A percentile compares a stretch with the other conserved stretches of the same genome.
phyloP scores from a whole-genome alignment of 2,113 vertebrate species.

The Crotalus viridis region DNA sequence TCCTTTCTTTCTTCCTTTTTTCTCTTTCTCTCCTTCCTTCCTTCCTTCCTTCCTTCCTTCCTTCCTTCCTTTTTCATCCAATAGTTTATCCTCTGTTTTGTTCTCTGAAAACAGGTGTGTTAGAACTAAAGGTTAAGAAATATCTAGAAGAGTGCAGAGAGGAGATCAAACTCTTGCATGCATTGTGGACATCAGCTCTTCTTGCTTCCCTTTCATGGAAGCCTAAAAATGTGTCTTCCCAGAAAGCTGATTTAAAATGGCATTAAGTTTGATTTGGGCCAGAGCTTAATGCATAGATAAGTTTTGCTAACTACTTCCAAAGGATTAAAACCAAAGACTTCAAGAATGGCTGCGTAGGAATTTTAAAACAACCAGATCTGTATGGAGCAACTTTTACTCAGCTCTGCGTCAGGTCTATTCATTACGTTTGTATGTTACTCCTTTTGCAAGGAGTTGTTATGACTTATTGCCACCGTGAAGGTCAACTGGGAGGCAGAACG shows the following conservation, averaged over 20 bases:
- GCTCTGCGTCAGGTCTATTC: slow-evolving; percentile 29
- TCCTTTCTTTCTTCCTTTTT: no score
- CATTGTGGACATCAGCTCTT: neutral
- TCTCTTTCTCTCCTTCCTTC: no score
- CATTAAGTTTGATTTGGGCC: neutral
- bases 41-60: no score
- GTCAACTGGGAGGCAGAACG: neutral
- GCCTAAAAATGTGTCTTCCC: slow-evolving; percentile 7
- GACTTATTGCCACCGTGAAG: neutral
- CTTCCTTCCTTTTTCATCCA: neutral
- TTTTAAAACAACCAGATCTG: slow-evolving; percentile 45
- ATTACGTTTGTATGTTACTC: neutral
- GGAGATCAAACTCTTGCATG: neutral
- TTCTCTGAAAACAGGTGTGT: no score
- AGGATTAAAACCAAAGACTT: neutral
- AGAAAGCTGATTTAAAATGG: neutral
- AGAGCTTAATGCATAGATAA: neutral
- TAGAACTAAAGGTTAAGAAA: no score
- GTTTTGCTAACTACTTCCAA: slow-evolving; percentile 8
- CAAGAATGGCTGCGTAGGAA: neutral
- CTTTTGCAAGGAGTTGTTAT: neutral
- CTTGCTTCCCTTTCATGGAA: slow-evolving; percentile 11
- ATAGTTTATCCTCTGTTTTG: neutral
- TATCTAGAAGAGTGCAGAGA: no score
- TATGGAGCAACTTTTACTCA: slow-evolving; percentile 34